Percentiles rank a stretch among this genome's conserved stretches.
Evolutionary conservation across 2,113 vertebrate genomes (phyloP).

Genomic region (Erythrocebus patas): DNA sequence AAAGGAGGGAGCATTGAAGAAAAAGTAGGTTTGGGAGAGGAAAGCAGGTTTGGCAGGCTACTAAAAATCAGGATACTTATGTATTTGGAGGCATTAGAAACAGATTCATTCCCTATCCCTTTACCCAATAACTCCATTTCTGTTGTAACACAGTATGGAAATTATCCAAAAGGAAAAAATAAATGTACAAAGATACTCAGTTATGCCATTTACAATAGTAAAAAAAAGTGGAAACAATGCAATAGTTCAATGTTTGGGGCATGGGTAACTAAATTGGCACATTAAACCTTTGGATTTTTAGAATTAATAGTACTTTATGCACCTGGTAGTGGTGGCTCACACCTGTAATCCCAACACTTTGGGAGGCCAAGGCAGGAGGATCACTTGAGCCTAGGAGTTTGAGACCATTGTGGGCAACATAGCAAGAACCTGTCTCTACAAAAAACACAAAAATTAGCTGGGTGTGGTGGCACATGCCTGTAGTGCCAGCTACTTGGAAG

Average conservation of each 20-base stretch:
- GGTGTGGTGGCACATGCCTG: no score
- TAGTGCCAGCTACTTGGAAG: no score
- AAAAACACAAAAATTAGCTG: no score
- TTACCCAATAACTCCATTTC: neutral
- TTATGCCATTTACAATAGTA: neutral
- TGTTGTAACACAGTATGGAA: neutral
- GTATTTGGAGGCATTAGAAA: neutral
- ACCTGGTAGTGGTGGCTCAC: no score
- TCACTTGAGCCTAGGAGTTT: no score
- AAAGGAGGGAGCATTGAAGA: neutral
- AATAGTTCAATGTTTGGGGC: neutral
- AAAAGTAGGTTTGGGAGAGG: neutral
- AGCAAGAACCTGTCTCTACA: no score
- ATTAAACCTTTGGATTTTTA: neutral
- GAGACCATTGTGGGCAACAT: no score
- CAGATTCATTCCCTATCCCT: neutral
- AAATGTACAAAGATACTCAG: neutral
- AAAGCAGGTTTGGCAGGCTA: neutral
- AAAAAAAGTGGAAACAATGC: neutral
- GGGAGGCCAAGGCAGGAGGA: no score
- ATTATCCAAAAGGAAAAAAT: constrained; percentile 38
- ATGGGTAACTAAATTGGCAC: neutral
- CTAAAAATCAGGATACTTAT: neutral
- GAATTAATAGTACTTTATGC: neutral
- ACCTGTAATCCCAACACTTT: no score